These are phyloP conservation scores for Crotalus viridis DNA, from an alignment of 2,113 vertebrate genomes.

Conservation along the genomic window DNA sequence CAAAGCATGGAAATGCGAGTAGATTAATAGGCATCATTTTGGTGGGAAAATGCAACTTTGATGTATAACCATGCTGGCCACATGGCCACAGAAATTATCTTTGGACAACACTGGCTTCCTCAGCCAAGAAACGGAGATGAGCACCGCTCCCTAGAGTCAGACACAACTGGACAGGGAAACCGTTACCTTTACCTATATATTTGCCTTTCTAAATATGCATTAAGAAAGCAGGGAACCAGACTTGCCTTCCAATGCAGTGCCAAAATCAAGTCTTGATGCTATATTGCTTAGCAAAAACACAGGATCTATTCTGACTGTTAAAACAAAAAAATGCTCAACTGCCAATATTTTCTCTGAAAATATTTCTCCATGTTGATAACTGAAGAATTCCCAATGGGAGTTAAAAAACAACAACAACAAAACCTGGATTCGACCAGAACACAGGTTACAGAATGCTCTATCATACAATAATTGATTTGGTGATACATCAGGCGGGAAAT, in stretches of 20 bases:
- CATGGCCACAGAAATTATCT: too few species aligned
- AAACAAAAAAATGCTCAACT: slow-evolving; percentile 45
- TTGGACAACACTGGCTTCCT: too few species aligned
- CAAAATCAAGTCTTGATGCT: slow-evolving; percentile 1
- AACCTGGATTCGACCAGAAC: slow-evolving; percentile 71
- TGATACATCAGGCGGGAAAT: slow-evolving; percentile 70
- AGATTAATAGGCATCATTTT: neutral
- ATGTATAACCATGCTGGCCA: neutral
- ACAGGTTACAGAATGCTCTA: slow-evolving; percentile 73
- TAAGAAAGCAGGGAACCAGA: neutral
- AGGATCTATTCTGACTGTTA: slow-evolving; percentile 30
- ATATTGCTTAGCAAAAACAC: slow-evolving; percentile 38
- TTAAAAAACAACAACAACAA: slow-evolving; percentile 19
- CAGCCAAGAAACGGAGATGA: neutral
- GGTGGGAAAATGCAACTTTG: neutral
- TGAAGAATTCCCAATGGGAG: slow-evolving; percentile 72
- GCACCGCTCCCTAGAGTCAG: neutral
- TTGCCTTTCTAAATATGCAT: neutral
- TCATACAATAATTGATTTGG: slow-evolving; percentile 81
- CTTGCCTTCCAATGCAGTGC: slow-evolving; percentile 26
- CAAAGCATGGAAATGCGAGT: neutral
- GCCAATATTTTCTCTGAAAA: slow-evolving; percentile 71
- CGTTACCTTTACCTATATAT: neutral
- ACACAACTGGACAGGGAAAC: neutral
- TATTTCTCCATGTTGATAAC: slow-evolving; percentile 74